A percentile compares a stretch with the other conserved stretches of the same genome.
These are phyloP conservation scores for Archilochus colubris DNA, from an alignment of 2,113 vertebrate species.

Conservation along the genomic window DNA sequence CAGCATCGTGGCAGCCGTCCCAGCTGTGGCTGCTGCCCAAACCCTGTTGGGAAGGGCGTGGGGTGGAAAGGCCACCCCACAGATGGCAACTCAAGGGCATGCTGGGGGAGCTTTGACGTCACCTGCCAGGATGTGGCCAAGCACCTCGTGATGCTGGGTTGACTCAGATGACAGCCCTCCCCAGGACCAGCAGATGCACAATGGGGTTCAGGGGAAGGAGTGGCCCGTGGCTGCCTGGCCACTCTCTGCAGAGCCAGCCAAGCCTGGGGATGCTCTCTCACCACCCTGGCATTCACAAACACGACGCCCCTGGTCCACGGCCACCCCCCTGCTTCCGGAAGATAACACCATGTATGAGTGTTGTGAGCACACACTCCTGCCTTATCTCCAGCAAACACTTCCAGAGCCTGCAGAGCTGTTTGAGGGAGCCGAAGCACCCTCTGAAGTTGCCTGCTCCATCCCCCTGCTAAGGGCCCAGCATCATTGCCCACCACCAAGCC, in stretches of 20 bases:
- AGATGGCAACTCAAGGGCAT: rapidly evolving
- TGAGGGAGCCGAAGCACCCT: neutral
- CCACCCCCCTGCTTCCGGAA: neutral
- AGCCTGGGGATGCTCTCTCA: neutral
- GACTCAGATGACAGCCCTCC: constrained; percentile 21
- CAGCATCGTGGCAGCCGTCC: rapidly evolving
- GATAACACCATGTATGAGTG: neutral
- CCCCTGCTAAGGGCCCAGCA: rapidly evolving
- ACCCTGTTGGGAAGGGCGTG: neutral
- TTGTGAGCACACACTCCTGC: neutral
- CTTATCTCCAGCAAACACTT: constrained; percentile 34
- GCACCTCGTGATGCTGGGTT: neutral
- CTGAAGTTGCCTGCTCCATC: rapidly evolving
- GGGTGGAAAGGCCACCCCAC: rapidly evolving
- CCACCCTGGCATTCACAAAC: rapidly evolving
- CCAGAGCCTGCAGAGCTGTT: neutral
- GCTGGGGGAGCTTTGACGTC: neutral
- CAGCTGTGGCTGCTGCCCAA: neutral
- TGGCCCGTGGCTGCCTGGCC: neutral
- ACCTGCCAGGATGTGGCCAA: constrained; percentile 16
- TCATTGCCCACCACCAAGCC: neutral
- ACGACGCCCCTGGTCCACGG: neutral
- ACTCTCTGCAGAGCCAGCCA: rapidly evolving
- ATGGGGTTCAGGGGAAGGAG: neutral
- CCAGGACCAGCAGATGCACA: neutral